Evolutionary conservation across 2,113 vertebrate species (phyloP).

Genomic region (Ploceus nigricollis): DNA sequence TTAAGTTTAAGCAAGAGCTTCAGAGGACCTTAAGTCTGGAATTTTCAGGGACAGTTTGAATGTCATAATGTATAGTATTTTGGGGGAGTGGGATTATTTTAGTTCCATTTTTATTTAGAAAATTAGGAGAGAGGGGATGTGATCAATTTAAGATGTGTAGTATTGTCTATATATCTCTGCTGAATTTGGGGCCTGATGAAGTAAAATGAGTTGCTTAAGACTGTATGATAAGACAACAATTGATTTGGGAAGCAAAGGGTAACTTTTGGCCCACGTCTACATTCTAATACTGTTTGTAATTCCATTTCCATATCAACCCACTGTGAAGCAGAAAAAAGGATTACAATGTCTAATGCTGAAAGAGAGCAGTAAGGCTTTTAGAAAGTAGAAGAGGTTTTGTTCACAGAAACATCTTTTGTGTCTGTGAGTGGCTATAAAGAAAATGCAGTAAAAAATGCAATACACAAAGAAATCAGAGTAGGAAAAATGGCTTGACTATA

Average conservation of each 20-base stretch:
- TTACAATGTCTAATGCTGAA: neutral
- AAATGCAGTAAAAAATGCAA: neutral
- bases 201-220: neutral
- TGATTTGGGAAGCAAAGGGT: neutral
- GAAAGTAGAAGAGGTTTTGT: neutral
- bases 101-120: neutral
- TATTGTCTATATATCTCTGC: neutral
- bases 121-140: neutral
- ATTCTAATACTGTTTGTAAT: neutral
- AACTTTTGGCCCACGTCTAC: accelerated
- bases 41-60: neutral
- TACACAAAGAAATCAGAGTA: neutral
- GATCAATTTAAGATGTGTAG: neutral
- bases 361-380: neutral
- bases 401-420: neutral
- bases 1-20: neutral
- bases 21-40: neutral
- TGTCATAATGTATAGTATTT: neutral
- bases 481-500: accelerated
- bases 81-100: accelerated
- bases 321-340: neutral
- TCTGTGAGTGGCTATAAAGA: neutral
- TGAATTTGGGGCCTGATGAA: neutral
- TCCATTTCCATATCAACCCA: neutral
- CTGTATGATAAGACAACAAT: neutral